These are phyloP conservation scores for Otus sunia DNA, from an alignment of 2,113 vertebrate genomes.

Conservation along the genomic window DNA sequence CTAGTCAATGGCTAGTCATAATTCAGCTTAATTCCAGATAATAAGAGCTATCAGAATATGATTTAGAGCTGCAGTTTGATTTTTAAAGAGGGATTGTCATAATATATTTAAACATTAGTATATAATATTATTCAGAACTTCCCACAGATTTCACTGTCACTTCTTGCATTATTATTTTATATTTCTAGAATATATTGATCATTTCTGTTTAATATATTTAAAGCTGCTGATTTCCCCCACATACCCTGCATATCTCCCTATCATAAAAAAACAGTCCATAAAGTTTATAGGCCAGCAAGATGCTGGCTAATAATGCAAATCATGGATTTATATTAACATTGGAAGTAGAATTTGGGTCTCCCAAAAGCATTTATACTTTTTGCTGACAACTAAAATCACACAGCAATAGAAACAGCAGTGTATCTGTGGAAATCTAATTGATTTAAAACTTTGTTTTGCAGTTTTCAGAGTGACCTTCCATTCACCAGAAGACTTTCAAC, in stretches of 20 bases:
- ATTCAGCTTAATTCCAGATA: conserved; percentile 7
- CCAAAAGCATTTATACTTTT: not conserved
- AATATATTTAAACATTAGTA: conserved; percentile 27
- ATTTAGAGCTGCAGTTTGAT: conserved; percentile 46
- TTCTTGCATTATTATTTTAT: conserved; percentile 18
- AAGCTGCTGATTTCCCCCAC: not conserved
- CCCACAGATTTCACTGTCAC: conserved; percentile 24
- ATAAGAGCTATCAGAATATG: conserved; percentile 9
- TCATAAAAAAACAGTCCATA: not conserved
- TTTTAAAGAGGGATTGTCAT: conserved; percentile 42
- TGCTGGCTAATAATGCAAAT: not conserved
- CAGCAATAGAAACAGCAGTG: not conserved
- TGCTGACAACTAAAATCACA: not conserved
- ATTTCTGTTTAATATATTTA: not conserved
- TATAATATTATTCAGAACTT: conserved; percentile 24
- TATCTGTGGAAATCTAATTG: not conserved
- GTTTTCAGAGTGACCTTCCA: not conserved
- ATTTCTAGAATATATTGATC: not conserved
- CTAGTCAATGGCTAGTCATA: not conserved
- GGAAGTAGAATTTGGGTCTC: not conserved
- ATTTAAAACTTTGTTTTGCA: not conserved
- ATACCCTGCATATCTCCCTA: not conserved
- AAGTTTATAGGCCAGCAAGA: not conserved
- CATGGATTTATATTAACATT: not conserved
- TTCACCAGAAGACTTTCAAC: not conserved